phyloP scores from a whole-genome alignment of 2,888 invertebrate species.

The Agrilus biguttatus region DNA sequence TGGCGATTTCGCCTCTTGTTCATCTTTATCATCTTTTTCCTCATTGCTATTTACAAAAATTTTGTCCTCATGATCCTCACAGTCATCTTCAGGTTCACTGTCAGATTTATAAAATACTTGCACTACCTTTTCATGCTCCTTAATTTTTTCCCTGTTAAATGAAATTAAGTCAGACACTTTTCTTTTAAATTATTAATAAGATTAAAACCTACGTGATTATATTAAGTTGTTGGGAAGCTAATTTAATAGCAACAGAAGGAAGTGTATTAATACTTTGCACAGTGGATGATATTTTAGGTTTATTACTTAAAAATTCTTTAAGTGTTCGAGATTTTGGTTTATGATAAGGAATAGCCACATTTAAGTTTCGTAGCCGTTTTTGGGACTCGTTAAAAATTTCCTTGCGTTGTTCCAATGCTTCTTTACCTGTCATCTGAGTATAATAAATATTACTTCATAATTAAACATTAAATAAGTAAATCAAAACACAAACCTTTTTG shows the following conservation, averaged over 20 bases:
- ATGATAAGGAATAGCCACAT: slow-evolving; percentile 72
- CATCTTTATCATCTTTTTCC: not conserved
- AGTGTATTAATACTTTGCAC: slow-evolving; percentile 22
- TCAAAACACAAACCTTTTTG: not conserved
- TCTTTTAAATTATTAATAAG: not conserved
- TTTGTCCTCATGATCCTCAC: not conserved
- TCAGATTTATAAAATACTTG: slow-evolving; percentile 64
- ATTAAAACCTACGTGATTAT: slow-evolving; percentile 44
- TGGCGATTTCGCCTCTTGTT: not conserved
- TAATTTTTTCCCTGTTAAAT: slow-evolving; percentile 43
- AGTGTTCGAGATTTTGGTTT: slow-evolving; percentile 65
- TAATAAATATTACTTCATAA: slow-evolving; percentile 3
- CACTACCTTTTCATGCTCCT: slow-evolving; percentile 60
- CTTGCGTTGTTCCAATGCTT: slow-evolving; percentile 53
- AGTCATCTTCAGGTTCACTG: slow-evolving; percentile 33
- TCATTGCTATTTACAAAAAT: not conserved
- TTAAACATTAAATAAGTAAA: not conserved
- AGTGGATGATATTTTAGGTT: slow-evolving; percentile 32
- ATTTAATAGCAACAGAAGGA: slow-evolving; percentile 41
- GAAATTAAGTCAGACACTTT: not conserved
- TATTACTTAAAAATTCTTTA: slow-evolving; percentile 57
- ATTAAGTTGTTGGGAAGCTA: slow-evolving; percentile 49
- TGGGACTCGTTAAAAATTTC: slow-evolving; percentile 76
- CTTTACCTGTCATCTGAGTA: slow-evolving; percentile 47
- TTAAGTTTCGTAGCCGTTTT: slow-evolving; percentile 60